Evolutionary conservation across 2,113 vertebrate genomes (phyloP), one percentile per base, ranked within the genome.

Genomic region (Otolemur garnettii): DNA sequence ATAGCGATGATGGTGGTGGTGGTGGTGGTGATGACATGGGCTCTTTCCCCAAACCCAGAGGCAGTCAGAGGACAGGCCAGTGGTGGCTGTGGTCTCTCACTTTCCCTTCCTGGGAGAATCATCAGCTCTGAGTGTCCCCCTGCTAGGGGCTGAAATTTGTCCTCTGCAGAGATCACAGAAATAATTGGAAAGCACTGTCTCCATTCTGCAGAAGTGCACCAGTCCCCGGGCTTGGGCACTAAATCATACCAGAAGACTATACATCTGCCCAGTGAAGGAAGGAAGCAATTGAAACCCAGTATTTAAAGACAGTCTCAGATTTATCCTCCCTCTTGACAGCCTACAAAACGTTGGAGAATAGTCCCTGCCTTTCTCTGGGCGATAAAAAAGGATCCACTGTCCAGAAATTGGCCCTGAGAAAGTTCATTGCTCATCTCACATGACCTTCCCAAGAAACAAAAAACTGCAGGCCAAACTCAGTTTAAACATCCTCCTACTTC

Each of bases 301-400:
- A 96, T 97, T 97, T 96, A 96, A 98, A 91, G 78, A 86, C 62
- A 18, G 50, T 55, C 86, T 89, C 93, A 93, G 84, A 97, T 94
- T 95, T 93, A 97, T 97, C 85, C 94, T 93, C 79, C 19, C 7
- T 82, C 68, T 93, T 28, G 50, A 96, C 96, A 98, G 93, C 86
- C 93, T 93, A 91, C 94, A 93, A n/a, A 94, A 94, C 15, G 33
- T 80, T 86, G 75, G 89, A 94, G 93, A 96, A 95, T 66, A 72
- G 93, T 69, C 66, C 86, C 64, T 94, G 93, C 83, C 93, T 97
- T 87, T 86, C 91, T 97, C 80, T 90, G 64, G 71, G 86, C 13
- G 17, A 93, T 96, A 94, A 97, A 95, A 87, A 74, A 89, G 95
- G 59, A 79, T 26, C 88, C 6, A 72, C 82, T 68, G 79, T 68